Evolutionary conservation across 2,888 invertebrate genomes (phyloP), one percentile per base, ranked within the genome.

Genomic region (Drosophila neonasuta): DNA sequence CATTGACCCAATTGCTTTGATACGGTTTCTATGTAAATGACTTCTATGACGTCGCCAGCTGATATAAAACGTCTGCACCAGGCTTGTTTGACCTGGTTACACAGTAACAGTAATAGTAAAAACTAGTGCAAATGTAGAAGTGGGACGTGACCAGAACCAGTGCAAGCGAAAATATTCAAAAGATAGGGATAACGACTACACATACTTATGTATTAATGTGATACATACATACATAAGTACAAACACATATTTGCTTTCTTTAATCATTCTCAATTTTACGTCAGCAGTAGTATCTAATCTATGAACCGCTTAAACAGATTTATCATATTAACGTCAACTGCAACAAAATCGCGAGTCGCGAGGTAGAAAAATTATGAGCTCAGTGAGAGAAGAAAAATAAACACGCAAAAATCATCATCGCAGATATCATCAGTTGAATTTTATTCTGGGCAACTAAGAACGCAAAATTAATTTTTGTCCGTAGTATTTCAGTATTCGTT

Each of bases 231-330:
- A 36, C 34, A 50, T 52, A 29, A 20, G 8, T 45, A 11, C 24
- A 15, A 10, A 17, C 20, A 32, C 32, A 45, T 34, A 49, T 62
- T 69, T 69, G 49, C 50, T 54, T 59, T 42, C 11, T 42, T 55
- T 58, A 66, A 57, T 55, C 46, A 54, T 66, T 15, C 17, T 73
- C 41, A 17, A 41, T 66, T 61, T 20, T 41, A 54, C 64, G 71
- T 71, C 71, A 72, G 56, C 68, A 36, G 29, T 69, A 63, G 66
- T 87, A 87, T 87, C 88, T 87, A 80, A 87, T 87, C 83, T 86
- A 34, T 39, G 34, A 67, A 73, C 71, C 69, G 70, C 69, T 72
- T 63, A 73, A 77, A 73, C 72, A 80, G 58, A 83, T 86, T 83
- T 86, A 74, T 86, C 73, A 74, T 71, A 86, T 77, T 79, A 66